Evolutionary conservation across 2,113 vertebrate genomes (phyloP).

Genomic region (Hemiprocne comata): DNA sequence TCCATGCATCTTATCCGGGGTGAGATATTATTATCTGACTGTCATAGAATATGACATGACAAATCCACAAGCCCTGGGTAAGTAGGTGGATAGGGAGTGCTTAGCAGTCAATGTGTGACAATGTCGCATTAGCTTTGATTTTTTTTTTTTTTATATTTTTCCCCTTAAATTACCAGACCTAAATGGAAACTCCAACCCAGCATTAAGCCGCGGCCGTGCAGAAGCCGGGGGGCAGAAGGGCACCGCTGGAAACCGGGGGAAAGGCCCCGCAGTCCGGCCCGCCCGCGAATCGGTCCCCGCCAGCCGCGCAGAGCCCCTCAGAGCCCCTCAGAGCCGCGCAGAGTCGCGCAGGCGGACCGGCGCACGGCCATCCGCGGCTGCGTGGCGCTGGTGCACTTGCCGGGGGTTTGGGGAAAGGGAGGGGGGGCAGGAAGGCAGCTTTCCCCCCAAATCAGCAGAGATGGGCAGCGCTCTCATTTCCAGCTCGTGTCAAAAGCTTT

Average conservation of each 20-base stretch:
- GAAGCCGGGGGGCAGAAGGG: neutral
- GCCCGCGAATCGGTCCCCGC: neutral
- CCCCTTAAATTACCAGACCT: conserved; percentile 38
- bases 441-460: conserved; percentile 80
- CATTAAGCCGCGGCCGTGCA: neutral
- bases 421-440: conserved; percentile 28
- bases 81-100: conserved; percentile 79
- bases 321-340: neutral
- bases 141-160: conserved; percentile 60
- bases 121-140: conserved; percentile 79
- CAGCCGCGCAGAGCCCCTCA: neutral
- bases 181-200: conserved; percentile 13
- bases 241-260: neutral
- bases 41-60: conserved; percentile 90
- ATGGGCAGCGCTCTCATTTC: conserved; percentile 86
- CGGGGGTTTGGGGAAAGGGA: conserved; percentile 51
- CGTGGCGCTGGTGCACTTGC: neutral
- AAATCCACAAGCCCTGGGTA: conserved; percentile 82
- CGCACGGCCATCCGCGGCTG: neutral
- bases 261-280: neutral
- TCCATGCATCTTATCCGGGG: conserved; percentile 90
- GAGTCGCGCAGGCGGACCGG: neutral
- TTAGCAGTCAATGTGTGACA: conserved; percentile 80
- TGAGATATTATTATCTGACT: conserved; percentile 92
- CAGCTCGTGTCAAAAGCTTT: conserved; percentile 93